phyloP scores from a whole-genome alignment of 2,888 invertebrate species.

The Cryptocephalus moraei region DNA sequence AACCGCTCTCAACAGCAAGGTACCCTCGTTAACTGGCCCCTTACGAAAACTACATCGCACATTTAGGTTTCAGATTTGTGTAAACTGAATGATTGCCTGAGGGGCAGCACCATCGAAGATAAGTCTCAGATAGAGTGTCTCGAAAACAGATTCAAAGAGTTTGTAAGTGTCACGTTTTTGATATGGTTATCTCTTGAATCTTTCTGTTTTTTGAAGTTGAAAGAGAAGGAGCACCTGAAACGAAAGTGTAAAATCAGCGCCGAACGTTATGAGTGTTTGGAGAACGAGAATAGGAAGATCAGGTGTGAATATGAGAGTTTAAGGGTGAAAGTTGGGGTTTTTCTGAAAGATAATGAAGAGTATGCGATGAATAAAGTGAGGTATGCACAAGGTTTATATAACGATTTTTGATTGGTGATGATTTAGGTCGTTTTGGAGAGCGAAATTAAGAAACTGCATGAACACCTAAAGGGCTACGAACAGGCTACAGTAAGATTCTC shows the following conservation, averaged over 20 bases:
- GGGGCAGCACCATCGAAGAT: conserved; percentile 11
- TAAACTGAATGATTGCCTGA: conserved; percentile 10
- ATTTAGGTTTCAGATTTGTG: conserved; percentile 2
- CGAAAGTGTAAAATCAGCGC: conserved; percentile 7
- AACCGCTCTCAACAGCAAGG: neutral
- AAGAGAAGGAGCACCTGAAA: conserved; percentile 11
- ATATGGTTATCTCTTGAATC: neutral
- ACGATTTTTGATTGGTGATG: neutral
- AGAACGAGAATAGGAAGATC: conserved; percentile 9
- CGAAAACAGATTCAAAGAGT: conserved; percentile 17
- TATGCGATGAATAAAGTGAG: conserved; percentile 10
- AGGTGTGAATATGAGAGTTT: conserved; percentile 8
- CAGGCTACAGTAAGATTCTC: conserved; percentile 10
- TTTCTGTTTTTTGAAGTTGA: conserved; percentile 3
- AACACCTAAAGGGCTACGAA: conserved; percentile 8
- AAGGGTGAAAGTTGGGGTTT: conserved; percentile 5
- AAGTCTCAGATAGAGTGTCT: conserved; percentile 16
- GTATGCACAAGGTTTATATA: conserved; percentile 1
- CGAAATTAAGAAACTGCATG: conserved; percentile 9
- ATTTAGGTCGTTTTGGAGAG: conserved; percentile 12
- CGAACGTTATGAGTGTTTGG: conserved; percentile 4
- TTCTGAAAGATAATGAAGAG: conserved; percentile 6
- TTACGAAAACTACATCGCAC: neutral
- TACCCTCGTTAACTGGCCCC: neutral
- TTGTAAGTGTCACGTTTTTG: conserved; percentile 10